phyloP scores from a whole-genome alignment of 2,113 vertebrate genomes.

The Paradisaea rubra region DNA sequence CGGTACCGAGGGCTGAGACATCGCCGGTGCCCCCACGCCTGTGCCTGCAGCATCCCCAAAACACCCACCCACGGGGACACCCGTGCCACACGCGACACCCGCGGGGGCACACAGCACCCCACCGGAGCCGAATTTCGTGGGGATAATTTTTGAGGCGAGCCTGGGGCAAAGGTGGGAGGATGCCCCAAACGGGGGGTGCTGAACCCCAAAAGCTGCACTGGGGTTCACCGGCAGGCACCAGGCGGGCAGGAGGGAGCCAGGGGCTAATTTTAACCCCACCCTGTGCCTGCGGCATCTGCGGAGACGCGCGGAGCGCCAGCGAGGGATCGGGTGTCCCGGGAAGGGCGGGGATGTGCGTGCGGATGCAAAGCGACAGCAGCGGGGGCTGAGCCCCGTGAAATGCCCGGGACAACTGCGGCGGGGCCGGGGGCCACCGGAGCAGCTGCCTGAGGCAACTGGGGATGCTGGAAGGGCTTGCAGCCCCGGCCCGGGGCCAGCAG shows the following conservation, averaged over 20 bases:
- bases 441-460: neutral
- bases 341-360: fast-evolving
- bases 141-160: fast-evolving
- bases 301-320: neutral
- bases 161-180: neutral
- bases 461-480: neutral
- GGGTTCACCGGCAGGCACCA: neutral
- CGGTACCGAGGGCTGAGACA: neutral
- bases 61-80: fast-evolving
- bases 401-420: neutral
- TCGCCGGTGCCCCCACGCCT: fast-evolving
- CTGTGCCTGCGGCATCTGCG: neutral
- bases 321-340: neutral
- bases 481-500: neutral
- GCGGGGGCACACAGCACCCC: fast-evolving
- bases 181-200: neutral
- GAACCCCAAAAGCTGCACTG: neutral
- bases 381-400: neutral
- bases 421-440: neutral
- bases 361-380: neutral
- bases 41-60: neutral
- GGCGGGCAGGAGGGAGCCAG: fast-evolving
- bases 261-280: slow-evolving; percentile 15
- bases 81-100: fast-evolving
- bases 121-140: fast-evolving